These are phyloP conservation scores for Aphodius granarius DNA, from an alignment of 2,888 invertebrate genomes.

Conservation along the genomic window DNA sequence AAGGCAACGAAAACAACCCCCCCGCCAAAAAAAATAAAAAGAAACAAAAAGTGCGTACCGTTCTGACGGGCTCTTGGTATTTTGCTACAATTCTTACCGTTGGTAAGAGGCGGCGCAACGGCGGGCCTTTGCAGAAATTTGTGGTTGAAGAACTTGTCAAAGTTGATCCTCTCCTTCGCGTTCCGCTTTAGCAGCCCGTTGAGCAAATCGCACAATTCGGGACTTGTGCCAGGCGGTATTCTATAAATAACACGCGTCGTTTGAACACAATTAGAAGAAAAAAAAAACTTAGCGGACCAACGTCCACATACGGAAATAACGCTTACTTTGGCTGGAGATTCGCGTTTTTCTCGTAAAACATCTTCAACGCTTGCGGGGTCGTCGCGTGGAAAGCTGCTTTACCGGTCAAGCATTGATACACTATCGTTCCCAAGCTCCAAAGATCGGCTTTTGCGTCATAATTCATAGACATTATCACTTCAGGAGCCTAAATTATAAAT, in stretches of 20 bases:
- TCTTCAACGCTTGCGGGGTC: constrained; percentile 95
- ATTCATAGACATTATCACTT: constrained; percentile 98
- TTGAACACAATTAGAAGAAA: constrained; percentile 11
- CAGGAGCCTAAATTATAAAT: constrained; percentile 75
- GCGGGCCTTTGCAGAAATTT: constrained; percentile 78
- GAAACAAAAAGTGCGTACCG: neutral
- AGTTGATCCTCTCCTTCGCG: constrained; percentile 93
- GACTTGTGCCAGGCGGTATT: constrained; percentile 92
- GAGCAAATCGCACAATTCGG: constrained; percentile 84
- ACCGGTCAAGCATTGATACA: constrained; percentile 86
- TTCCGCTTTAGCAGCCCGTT: constrained; percentile 86
- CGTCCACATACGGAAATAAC: constrained; percentile 5
- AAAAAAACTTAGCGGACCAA: neutral
- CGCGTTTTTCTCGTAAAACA: constrained; percentile 94
- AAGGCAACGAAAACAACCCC: too few species aligned
- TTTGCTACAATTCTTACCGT: neutral
- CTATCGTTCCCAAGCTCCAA: constrained; percentile 98
- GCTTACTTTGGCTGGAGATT: constrained; percentile 87
- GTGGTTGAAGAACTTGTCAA: constrained; percentile 95
- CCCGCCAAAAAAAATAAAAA: neutral
- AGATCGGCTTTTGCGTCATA: constrained; percentile 99
- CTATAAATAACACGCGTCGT: constrained; percentile 57
- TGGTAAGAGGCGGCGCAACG: constrained; percentile 43
- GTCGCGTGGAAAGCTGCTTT: constrained; percentile 98
- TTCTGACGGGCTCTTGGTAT: neutral